Evolutionary conservation across 2,113 vertebrate species (phyloP).

Genomic region (Leptocoma aspasia): DNA sequence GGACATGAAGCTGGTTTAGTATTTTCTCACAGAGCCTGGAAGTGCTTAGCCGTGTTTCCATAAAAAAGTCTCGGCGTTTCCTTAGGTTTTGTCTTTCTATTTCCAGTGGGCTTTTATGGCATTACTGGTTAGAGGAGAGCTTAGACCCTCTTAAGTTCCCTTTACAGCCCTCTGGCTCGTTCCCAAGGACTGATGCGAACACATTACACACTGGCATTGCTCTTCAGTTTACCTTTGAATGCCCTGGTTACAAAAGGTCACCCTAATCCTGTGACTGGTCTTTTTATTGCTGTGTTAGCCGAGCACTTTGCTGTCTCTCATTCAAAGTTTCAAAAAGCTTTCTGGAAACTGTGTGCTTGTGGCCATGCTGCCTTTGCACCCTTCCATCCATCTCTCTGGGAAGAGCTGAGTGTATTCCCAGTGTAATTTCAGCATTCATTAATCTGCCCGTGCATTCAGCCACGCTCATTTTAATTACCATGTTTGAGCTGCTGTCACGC

Average conservation of each 20-base stretch:
- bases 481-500: slow-evolving; percentile 19
- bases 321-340: slow-evolving; percentile 29
- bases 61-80: background rate
- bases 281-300: background rate
- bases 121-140: background rate
- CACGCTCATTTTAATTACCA: background rate
- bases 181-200: slow-evolving; percentile 18
- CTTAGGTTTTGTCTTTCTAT: slow-evolving; percentile 14
- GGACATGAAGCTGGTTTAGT: background rate
- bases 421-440: background rate
- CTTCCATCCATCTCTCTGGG: background rate
- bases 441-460: background rate
- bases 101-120: slow-evolving; percentile 22
- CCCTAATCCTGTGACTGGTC: background rate
- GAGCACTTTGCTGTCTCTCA: background rate
- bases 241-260: slow-evolving; percentile 25
- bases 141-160: slow-evolving; percentile 29
- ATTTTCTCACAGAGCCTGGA: background rate
- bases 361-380: background rate
- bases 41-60: background rate
- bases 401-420: background rate
- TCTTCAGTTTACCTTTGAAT: slow-evolving; percentile 7
- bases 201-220: background rate
- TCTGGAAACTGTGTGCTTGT: background rate
- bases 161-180: background rate